Base-by-base conservation (phyloP, 2,888 invertebrate genomes). In the Chymomyza amoena region DNA sequence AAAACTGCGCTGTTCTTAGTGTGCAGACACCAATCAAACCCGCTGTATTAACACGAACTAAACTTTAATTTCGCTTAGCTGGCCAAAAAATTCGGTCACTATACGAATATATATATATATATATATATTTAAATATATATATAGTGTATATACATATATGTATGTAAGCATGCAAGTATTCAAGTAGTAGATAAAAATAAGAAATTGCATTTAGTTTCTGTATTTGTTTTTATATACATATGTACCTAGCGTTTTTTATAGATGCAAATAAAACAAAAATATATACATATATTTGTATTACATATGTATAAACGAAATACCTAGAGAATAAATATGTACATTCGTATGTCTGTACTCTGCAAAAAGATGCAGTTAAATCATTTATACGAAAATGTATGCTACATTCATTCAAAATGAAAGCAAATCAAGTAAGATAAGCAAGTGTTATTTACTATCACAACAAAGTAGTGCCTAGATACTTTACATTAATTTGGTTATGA, bases 11-110 rank as follows among this genome's bases (percentile, higher is more conserved):
- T 75, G 60, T 60, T 60, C 32, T 25, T 32, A 39, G 25, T 60
- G n/a, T 32, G 83, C 87, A 88, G 82, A 86, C 86, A 86, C 85
- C 87, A 86, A 83, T 81, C 87, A 88, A 80, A 88, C 84, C 82
- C 79, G 86, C 89, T 77, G 92, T 80, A 81, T 81, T 77, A 70
- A 81, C 80, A 84, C 80, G 80, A 89, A 90, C 90, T 89, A 75
- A 90, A 86, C 76, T n/a, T 9, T 6, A 54, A 18, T 16, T 18
- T n/a, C 39, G 39, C 39, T 45, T 45, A 45, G 39, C 39, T 45
- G 4, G 39, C 13, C 39, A 45, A 1, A 45, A 54, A 18, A 54
- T 54, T 6, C 20, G 20, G 16, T 6, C 56, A 54, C 16, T 20
- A 25, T 32, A 25, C 59, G 20, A 59, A 25, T 59, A 15, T 59